These are phyloP conservation scores for Avahi laniger DNA, from an alignment of 2,797 vertebrate species.

Conservation along the genomic window DNA sequence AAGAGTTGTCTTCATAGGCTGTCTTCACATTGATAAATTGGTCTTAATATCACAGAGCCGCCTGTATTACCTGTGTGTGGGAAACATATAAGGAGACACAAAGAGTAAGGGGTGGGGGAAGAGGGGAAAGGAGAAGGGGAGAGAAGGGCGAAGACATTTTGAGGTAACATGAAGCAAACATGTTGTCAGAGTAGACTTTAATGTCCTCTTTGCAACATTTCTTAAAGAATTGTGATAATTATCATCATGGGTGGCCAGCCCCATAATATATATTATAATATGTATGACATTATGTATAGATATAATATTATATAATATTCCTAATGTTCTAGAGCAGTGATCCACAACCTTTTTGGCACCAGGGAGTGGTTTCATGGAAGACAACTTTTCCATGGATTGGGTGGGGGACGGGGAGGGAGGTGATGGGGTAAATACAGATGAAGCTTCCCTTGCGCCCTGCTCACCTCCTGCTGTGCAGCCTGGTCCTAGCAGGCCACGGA, in stretches of 20 bases:
- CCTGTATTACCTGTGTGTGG: background rate
- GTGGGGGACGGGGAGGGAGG: no score
- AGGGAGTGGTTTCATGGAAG: no score
- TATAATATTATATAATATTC: background rate
- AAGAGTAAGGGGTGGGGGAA: background rate
- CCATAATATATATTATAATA: background rate
- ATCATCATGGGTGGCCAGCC: background rate
- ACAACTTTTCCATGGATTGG: no score
- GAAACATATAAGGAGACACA: background rate
- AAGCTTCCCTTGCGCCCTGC: no score
- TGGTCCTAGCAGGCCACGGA: no score
- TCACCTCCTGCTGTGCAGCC: no score
- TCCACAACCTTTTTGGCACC: no score
- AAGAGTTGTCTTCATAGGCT: background rate
- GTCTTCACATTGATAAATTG: background rate
- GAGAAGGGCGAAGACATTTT: background rate
- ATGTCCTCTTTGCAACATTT: background rate
- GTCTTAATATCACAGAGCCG: background rate
- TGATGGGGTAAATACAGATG: no score
- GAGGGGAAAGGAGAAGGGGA: background rate
- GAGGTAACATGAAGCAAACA: background rate
- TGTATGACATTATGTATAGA: no score
- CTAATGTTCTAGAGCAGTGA: background rate
- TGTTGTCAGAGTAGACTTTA: background rate
- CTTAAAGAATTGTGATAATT: background rate